A percentile compares a stretch with the other conserved stretches of the same genome.
These are phyloP conservation scores for Drosophila algonquin DNA, from an alignment of 2,888 invertebrate species.

Conservation along the genomic window DNA sequence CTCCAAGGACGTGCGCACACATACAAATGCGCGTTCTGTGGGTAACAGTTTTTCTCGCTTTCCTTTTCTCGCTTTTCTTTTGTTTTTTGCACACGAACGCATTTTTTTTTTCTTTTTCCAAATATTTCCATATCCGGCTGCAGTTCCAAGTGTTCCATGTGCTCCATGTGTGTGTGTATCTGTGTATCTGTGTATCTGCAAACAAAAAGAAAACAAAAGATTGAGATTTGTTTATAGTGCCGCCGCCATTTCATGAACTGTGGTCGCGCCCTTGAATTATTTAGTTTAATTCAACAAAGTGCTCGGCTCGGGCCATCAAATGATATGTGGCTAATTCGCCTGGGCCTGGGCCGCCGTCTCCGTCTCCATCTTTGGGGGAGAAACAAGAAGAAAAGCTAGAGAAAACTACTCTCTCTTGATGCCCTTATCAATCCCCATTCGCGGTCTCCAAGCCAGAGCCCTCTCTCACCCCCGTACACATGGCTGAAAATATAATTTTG, in stretches of 20 bases:
- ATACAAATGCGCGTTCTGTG: slow-evolving; percentile 51
- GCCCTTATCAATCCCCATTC: neutral
- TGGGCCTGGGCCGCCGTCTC: too few species aligned
- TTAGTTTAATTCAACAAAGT: slow-evolving; percentile 58
- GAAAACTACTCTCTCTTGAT: neutral
- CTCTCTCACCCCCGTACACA: slow-evolving; percentile 9
- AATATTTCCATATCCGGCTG: slow-evolving; percentile 36
- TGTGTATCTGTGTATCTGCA: slow-evolving; percentile 22
- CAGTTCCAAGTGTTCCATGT: slow-evolving; percentile 16
- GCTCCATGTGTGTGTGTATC: slow-evolving; percentile 4
- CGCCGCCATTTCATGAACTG: slow-evolving; percentile 33
- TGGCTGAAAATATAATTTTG: slow-evolving; percentile 55
- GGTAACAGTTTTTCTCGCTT: slow-evolving; percentile 28
- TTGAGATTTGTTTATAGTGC: slow-evolving; percentile 39
- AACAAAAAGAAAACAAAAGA: slow-evolving; percentile 37
- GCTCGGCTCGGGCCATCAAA: slow-evolving; percentile 26
- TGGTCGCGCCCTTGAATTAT: slow-evolving; percentile 46
- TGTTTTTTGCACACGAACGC: slow-evolving; percentile 34
- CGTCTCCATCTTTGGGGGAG: neutral
- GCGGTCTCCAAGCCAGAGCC: neutral
- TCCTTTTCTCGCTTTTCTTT: slow-evolving; percentile 50
- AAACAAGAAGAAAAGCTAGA: neutral
- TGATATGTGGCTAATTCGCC: slow-evolving; percentile 41
- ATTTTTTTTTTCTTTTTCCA: slow-evolving; percentile 36
- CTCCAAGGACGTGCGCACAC: slow-evolving; percentile 60